phyloP scores from a whole-genome alignment of 2,797 vertebrate genomes.

The Xerus rutilus region DNA sequence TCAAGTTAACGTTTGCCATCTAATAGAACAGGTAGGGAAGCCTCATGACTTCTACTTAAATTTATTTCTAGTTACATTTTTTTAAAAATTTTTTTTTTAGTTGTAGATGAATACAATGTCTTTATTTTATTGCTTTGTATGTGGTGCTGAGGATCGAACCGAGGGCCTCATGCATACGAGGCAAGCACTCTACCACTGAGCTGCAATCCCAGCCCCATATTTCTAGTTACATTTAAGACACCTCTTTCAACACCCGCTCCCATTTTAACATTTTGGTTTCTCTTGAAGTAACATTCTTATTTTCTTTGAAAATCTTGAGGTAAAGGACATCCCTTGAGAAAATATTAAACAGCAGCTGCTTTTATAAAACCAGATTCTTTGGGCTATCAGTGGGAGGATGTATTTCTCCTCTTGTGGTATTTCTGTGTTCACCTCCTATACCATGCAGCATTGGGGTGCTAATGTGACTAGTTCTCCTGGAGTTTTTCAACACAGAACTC shows the following conservation, averaged over 20 bases:
- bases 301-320: conserved; percentile 47
- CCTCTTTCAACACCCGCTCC: background rate
- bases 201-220: no score
- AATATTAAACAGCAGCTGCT: background rate
- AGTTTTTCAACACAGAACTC: background rate
- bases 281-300: background rate
- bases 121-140: no score
- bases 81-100: no score
- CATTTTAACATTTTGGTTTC: conserved; percentile 14
- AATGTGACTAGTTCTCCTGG: background rate
- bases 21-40: background rate
- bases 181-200: no score
- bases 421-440: accelerated
- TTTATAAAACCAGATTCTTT: background rate
- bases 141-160: no score
- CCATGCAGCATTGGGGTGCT: accelerated
- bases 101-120: no score
- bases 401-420: accelerated
- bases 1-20: background rate
- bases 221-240: background rate
- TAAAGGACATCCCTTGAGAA: background rate
- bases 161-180: no score
- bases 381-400: background rate
- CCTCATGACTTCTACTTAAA: conserved; percentile 6
- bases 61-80: conserved; percentile 2